These are phyloP conservation scores for Hiodon tergisus DNA, from an alignment of 2,113 vertebrate genomes.

Conservation along the genomic window DNA sequence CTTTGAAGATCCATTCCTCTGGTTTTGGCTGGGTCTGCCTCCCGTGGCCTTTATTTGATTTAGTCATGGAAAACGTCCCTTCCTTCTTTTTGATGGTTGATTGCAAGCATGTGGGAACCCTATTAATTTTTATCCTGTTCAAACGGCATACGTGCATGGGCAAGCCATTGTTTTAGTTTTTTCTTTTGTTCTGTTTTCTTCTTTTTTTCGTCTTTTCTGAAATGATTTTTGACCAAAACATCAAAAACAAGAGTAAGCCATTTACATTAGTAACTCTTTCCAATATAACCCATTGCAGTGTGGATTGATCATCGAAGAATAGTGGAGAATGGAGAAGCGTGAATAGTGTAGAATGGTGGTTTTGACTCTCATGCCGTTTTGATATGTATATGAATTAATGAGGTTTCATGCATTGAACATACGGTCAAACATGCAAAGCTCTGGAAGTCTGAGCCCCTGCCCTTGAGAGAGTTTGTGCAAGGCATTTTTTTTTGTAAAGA, in stretches of 20 bases:
- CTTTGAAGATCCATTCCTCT: slow-evolving; percentile 25
- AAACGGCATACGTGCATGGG: slow-evolving; percentile 18
- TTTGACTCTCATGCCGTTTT: too few relatives aligned
- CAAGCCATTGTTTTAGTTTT: slow-evolving; percentile 13
- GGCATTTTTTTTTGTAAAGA: too few relatives aligned
- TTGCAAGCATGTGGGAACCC: slow-evolving; percentile 44
- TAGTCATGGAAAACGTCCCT: slow-evolving; percentile 39
- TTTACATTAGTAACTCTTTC: background rate
- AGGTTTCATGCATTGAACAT: too few relatives aligned
- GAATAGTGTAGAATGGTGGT: too few relatives aligned
- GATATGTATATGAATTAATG: too few relatives aligned
- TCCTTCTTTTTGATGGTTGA: slow-evolving; percentile 48
- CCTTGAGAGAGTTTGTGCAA: too few relatives aligned
- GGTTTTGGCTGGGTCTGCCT: slow-evolving; percentile 21
- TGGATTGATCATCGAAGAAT: too few relatives aligned
- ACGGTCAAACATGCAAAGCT: too few relatives aligned
- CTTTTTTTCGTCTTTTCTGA: background rate
- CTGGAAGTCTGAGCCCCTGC: too few relatives aligned
- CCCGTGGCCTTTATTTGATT: slow-evolving; percentile 27
- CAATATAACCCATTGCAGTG: too few relatives aligned
- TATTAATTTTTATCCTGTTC: slow-evolving; percentile 32
- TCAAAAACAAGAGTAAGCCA: background rate
- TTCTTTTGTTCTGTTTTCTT: background rate
- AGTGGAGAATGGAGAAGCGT: too few relatives aligned
- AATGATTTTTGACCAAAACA: background rate